Evolutionary conservation across 2,797 vertebrate genomes (phyloP).

Genomic region (Cuculus canorus): DNA sequence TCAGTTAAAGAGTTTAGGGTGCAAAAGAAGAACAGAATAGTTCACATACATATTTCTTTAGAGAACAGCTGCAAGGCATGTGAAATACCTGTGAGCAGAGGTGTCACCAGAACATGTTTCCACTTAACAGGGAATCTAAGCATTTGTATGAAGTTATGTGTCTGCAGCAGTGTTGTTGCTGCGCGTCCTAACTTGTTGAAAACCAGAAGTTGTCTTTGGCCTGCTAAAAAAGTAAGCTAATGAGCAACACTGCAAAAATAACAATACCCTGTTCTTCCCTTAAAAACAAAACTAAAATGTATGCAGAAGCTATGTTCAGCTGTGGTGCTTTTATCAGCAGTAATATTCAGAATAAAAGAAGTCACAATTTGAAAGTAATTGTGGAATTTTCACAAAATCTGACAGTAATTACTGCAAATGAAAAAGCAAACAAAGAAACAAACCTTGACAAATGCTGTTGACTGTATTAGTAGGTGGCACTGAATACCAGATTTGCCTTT

Average conservation of each 20-base stretch:
- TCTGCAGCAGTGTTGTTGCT: background rate
- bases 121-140: background rate
- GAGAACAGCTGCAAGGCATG: background rate
- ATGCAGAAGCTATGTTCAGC: background rate
- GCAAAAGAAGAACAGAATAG: background rate
- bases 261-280: background rate
- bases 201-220: slow-evolving; percentile 7
- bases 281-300: background rate
- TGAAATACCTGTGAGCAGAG: slow-evolving; percentile 18
- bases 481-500: background rate
- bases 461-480: background rate
- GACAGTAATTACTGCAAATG: background rate
- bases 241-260: background rate
- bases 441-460: background rate
- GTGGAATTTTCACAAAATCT: background rate
- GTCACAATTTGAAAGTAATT: background rate
- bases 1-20: background rate
- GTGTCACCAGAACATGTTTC: background rate
- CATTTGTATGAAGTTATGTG: background rate
- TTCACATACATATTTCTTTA: background rate
- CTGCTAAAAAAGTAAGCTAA: slow-evolving; percentile 9
- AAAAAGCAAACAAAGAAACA: background rate
- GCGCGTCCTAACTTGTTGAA: background rate
- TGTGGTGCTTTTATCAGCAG: background rate
- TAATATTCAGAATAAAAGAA: background rate